Evolutionary conservation across 2,888 invertebrate genomes (phyloP), one percentile per base, ranked within the genome.

Genomic region (Neoaliturus tenellus): DNA sequence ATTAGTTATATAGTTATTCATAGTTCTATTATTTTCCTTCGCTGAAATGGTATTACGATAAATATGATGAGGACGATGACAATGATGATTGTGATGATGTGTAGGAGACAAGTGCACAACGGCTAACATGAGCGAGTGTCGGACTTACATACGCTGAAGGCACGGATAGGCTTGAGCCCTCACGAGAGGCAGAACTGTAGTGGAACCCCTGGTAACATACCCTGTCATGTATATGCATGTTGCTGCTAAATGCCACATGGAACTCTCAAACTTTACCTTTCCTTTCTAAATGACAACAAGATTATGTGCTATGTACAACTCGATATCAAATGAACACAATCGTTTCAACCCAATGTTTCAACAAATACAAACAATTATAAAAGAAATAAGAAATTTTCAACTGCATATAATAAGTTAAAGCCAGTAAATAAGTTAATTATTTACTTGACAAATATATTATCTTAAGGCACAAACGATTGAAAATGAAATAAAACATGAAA

Each of bases 141-240:
- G 58, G 88, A 92, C 92, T 92, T 92, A 92, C 92, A 91, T 92
- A 95, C 90, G 95, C 92, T 90, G 95, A 94, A 91, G 95, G 96
- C 93, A 96, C 96, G 92, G 95, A 95, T 91, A 95, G 93, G 93
- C 95, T 95, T 92, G 95, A 95, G 93, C 96, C 96, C 92, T 92
- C 93, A 93, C 89, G 93, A 92, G 90, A 93, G 93, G 89, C 89
- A 83, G 89, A 88, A 91, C 93, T 92, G 92, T 92, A 92, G 92
- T 93, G 93, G 87, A 93, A 91, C 89, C 92, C 93, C 78, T 78
- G 78, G 78, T 55, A 78, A 78, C 51, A 55, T 10, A 78, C 78
- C 78, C 78, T 78, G 78, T 78, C 51, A 51, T 78, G 78, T 78
- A 71, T 71, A 71, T 71, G 67, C 67, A 28, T 67, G 71, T 71